phyloP scores from a whole-genome alignment of 2,113 vertebrate genomes.

The Australoheros scitulus region DNA sequence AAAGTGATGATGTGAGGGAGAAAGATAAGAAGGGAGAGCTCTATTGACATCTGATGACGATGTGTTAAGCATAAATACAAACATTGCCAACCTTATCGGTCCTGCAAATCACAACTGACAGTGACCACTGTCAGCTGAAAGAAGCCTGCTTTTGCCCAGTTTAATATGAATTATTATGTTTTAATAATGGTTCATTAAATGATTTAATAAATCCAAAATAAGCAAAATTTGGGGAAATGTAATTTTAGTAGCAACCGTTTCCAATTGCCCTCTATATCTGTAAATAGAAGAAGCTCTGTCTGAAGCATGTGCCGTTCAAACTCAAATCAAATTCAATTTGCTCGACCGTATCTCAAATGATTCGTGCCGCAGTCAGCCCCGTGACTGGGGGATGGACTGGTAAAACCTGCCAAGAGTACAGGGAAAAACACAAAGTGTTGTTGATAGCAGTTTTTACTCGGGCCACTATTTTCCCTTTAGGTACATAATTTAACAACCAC shows the following conservation, averaged over 20 bases:
- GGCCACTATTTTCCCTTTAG: conserved; percentile 31
- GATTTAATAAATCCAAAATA: background rate
- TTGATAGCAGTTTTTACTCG: background rate
- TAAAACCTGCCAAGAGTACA: conserved; percentile 37
- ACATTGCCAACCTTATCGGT: background rate
- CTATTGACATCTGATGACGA: conserved; percentile 5
- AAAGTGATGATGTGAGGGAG: conserved; percentile 5
- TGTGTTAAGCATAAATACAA: background rate
- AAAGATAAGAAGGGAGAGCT: conserved; percentile 8
- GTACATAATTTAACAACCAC: conserved; percentile 43
- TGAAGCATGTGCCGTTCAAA: conserved; percentile 37
- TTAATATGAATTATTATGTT: background rate
- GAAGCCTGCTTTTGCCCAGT: background rate
- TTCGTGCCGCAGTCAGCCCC: conserved; percentile 41
- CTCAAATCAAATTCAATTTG: conserved; percentile 59
- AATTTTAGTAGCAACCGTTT: background rate
- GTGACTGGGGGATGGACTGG: conserved; percentile 45
- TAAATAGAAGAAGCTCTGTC: conserved; percentile 23
- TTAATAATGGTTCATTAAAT: background rate
- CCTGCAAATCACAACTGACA: background rate
- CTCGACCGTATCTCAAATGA: conserved; percentile 47
- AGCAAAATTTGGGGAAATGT: background rate
- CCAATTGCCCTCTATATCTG: conserved; percentile 16
- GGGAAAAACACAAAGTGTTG: conserved; percentile 33
- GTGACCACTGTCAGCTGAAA: background rate